These are phyloP conservation scores for Syngnathus acus DNA, from an alignment of 2,797 vertebrate species.

Conservation along the genomic window DNA sequence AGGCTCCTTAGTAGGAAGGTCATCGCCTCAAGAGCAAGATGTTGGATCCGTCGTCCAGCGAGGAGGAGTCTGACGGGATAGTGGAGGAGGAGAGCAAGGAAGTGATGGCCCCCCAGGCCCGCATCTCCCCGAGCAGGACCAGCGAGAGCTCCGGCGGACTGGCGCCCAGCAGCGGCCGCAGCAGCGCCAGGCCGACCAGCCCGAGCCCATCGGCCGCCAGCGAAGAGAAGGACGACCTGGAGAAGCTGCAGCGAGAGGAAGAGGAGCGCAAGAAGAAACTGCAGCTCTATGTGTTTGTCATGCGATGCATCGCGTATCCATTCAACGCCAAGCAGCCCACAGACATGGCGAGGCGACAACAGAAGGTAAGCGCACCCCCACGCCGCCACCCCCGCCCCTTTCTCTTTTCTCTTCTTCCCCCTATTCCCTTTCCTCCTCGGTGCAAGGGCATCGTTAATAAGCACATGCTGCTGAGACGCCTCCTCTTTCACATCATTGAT, in stretches of 20 bases:
- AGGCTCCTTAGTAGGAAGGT: slow-evolving; percentile 22
- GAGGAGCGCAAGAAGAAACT: slow-evolving; percentile 96
- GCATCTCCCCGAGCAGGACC: slow-evolving; percentile 87
- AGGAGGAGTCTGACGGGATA: slow-evolving; percentile 94
- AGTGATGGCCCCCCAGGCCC: slow-evolving; percentile 80
- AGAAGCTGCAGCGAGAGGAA: slow-evolving; percentile 91
- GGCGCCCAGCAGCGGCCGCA: slow-evolving; percentile 79
- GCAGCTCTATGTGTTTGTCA: slow-evolving; percentile 97
- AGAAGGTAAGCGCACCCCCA: slow-evolving; percentile 79
- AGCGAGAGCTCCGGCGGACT: slow-evolving; percentile 83
- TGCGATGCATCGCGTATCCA: slow-evolving; percentile 95
- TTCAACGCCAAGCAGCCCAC: slow-evolving; percentile 99
- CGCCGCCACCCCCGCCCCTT: neutral
- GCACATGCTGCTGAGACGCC: slow-evolving; percentile 48
- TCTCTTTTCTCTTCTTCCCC: neutral
- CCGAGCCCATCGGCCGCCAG: slow-evolving; percentile 93
- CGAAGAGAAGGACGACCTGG: slow-evolving; percentile 94
- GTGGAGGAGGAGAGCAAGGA: slow-evolving; percentile 94
- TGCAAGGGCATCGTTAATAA: slow-evolving; percentile 32
- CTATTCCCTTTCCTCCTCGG: neutral
- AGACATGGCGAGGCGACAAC: slow-evolving; percentile 97
- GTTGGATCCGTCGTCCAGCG: slow-evolving; percentile 97
- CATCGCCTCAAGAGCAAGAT: slow-evolving; percentile 62
- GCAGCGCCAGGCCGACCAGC: slow-evolving; percentile 86
- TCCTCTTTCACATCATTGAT: slow-evolving; percentile 53